Conservation (phyloP, 2,888 invertebrate genomes). For the Scaptomyza caliginosa region DNA sequence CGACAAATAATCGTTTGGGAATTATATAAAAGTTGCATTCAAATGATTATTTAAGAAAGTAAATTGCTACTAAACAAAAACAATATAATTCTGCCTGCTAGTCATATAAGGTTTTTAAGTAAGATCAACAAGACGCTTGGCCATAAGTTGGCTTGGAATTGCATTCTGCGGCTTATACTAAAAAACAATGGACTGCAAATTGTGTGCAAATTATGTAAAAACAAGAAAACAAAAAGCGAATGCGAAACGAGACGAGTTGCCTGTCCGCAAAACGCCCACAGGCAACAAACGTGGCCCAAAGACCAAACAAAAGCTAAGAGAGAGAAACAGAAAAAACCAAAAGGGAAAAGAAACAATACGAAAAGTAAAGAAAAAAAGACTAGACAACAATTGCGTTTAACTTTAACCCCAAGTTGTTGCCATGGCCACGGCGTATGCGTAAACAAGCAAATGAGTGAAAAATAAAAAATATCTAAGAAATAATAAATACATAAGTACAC, state of each 20-base stretch:
- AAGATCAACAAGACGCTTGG: neutral
- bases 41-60: slow-evolving; percentile 51
- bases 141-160: slow-evolving; percentile 2
- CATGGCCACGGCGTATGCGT: neutral
- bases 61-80: neutral
- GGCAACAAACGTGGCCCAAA: slow-evolving; percentile 17
- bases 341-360: no score
- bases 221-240: neutral
- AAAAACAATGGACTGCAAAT: slow-evolving; percentile 58
- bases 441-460: neutral
- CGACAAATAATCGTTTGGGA: slow-evolving; percentile 12
- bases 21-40: slow-evolving; percentile 50
- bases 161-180: slow-evolving; percentile 22
- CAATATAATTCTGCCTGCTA: neutral
- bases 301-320: slow-evolving; percentile 8
- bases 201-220: slow-evolving; percentile 31
- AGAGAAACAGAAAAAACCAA: slow-evolving; percentile 6
- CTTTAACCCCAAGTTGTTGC: neutral
- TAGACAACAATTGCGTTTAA: neutral
- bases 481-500: neutral
- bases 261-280: slow-evolving; percentile 2
- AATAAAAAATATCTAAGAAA: neutral
- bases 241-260: neutral
- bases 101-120: neutral
- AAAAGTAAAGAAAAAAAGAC: neutral